Evolutionary conservation across 2,113 vertebrate genomes (phyloP).

Genomic region (Argyrosomus japonicus): DNA sequence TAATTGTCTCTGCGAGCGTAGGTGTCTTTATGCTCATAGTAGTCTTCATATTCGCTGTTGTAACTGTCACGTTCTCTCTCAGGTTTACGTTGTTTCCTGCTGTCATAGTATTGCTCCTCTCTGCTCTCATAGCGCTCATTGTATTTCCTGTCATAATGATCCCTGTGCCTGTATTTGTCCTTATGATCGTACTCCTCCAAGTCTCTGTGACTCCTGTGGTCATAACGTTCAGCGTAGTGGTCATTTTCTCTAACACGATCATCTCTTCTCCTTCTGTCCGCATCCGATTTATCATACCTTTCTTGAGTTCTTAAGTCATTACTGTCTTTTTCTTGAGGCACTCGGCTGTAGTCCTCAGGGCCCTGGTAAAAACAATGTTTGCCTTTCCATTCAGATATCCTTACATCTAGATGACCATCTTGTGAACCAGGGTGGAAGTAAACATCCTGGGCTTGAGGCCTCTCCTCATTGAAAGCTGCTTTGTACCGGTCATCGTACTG

Average conservation of each 20-base stretch:
- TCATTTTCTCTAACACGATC: constrained; percentile 60
- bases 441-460: constrained; percentile 58
- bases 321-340: constrained; percentile 56
- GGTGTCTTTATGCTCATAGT: constrained; percentile 46
- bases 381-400: constrained; percentile 77
- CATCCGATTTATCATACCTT: constrained; percentile 51
- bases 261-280: constrained; percentile 65
- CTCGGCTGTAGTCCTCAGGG: constrained; percentile 69
- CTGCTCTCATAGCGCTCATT: constrained; percentile 49
- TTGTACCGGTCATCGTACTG: too few species aligned
- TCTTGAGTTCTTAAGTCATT: constrained; percentile 66
- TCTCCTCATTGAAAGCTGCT: too few species aligned
- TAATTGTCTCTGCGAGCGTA: constrained; percentile 54
- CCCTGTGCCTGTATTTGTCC: constrained; percentile 61
- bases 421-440: constrained; percentile 83
- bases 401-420: constrained; percentile 78
- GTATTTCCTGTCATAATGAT: constrained; percentile 63
- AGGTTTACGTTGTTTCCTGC: constrained; percentile 44
- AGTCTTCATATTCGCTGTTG: constrained; percentile 62
- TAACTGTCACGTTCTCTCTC: constrained; percentile 66
- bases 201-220: constrained; percentile 51
- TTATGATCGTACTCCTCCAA: constrained; percentile 60
- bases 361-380: constrained; percentile 83
- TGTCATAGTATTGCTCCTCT: constrained; percentile 54
- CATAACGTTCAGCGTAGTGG: constrained; percentile 51